A percentile compares a stretch with the other conserved stretches of the same genome.
Evolutionary conservation across 2,888 invertebrate genomes (phyloP).

Genomic region (Monochamus alternatus): DNA sequence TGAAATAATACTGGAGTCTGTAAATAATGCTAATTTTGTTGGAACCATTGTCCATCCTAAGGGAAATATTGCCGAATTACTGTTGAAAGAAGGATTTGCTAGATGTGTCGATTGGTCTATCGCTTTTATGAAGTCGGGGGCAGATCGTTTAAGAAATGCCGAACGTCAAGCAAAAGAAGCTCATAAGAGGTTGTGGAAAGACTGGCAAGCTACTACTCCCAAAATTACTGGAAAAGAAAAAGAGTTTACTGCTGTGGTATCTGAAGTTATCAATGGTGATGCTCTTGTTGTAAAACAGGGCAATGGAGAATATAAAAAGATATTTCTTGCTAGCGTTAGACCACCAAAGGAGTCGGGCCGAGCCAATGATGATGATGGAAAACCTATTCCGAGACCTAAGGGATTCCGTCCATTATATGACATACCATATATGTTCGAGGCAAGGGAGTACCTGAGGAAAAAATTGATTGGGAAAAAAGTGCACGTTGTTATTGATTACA

Average conservation of each 20-base stretch:
- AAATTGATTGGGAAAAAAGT: conserved; percentile 97
- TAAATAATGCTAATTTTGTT: conserved; percentile 93
- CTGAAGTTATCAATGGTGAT: conserved; percentile 96
- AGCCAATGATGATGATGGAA: conserved; percentile 78
- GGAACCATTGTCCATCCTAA: conserved; percentile 94
- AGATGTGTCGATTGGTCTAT: conserved; percentile 96
- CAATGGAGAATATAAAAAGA: conserved; percentile 87
- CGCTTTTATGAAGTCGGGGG: conserved; percentile 82
- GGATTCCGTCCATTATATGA: conserved; percentile 95
- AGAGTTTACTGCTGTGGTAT: conserved; percentile 86
- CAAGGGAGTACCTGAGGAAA: conserved; percentile 96
- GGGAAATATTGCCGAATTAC: conserved; percentile 89
- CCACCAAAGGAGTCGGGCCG: conserved; percentile 82
- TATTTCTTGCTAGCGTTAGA: conserved; percentile 96
- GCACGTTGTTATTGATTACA: conserved; percentile 93
- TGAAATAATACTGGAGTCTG: conserved; percentile 91
- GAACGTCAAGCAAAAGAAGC: conserved; percentile 80
- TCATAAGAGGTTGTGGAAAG: conserved; percentile 91
- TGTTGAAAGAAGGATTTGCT: conserved; percentile 79
- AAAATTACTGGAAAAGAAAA: conserved; percentile 84
- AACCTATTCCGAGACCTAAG: conserved; percentile 79
- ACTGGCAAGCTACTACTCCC: conserved; percentile 85
- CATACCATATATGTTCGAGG: conserved; percentile 99
- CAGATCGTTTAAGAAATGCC: conserved; percentile 74
- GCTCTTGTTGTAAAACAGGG: conserved; percentile 88